Evolutionary conservation across 2,888 invertebrate genomes (phyloP).

Genomic region (Luffia ferchaultella): DNA sequence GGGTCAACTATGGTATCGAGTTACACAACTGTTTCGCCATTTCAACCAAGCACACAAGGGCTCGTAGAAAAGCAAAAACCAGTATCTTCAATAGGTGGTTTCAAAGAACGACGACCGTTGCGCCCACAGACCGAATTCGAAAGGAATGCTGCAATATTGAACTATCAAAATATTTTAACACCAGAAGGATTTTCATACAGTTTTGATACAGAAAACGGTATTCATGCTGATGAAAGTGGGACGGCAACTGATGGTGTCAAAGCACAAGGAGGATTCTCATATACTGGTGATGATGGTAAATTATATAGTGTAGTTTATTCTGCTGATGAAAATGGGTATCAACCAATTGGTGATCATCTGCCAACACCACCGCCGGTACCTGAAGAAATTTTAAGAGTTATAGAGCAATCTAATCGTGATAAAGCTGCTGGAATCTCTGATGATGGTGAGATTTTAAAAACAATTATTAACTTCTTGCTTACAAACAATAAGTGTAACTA

Average conservation of each 20-base stretch:
- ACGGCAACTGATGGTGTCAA: conserved; percentile 35
- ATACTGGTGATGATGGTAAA: conserved; percentile 48
- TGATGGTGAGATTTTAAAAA: conserved; percentile 42
- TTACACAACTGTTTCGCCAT: conserved; percentile 1
- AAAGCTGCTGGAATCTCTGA: conserved; percentile 34
- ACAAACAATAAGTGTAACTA: neutral
- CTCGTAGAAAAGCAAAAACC: neutral
- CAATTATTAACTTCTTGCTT: too few relatives aligned
- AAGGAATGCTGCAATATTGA: conserved; percentile 33
- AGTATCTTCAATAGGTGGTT: neutral
- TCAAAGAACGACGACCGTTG: conserved; percentile 15
- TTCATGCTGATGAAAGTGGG: conserved; percentile 43
- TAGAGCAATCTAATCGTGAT: conserved; percentile 35
- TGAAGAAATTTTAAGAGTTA: conserved; percentile 37
- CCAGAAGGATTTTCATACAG: conserved; percentile 39
- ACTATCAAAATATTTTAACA: conserved; percentile 31
- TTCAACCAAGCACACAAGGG: neutral
- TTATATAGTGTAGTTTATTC: conserved; percentile 36
- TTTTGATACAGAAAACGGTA: conserved; percentile 48
- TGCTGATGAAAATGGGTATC: conserved; percentile 51
- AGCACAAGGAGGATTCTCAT: conserved; percentile 43
- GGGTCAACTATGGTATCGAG: conserved; percentile 1
- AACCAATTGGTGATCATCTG: conserved; percentile 42
- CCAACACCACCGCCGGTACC: conserved; percentile 50
- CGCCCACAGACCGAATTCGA: conserved; percentile 33